Evolutionary conservation across 1,140 invertebrate genomes (phyloP), one percentile per base, ranked within the genome.

Genomic region (Penaeus vannamei): DNA sequence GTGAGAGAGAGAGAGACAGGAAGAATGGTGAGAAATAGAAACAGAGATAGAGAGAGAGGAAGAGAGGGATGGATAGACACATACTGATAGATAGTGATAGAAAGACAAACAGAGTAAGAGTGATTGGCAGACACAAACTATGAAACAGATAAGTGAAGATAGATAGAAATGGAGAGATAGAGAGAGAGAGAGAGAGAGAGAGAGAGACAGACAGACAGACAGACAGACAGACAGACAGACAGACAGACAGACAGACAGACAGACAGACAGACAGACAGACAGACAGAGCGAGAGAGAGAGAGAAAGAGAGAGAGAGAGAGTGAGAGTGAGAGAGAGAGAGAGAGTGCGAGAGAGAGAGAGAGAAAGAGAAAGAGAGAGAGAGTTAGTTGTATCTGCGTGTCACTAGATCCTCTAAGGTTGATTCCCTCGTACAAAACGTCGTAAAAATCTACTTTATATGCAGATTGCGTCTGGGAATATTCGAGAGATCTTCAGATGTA

Each of bases 161-260:
- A 72, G 17, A 26, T 7, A 23, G 14, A 72, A 0, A 29, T 26
- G 26, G n/a, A 72, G 0, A 26, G n/a, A 23, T 14, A 72, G 66
- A 72, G 23, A 72, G 66, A 66, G 14, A 66, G 64, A 66, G n/a
- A 72, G 69, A 72, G 19, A 72, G 69, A 72, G 69, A 72, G 69
- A 26, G n/a, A 72, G 69, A 72, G n/a, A 72, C 23, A 72, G 69
- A 72, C 23, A 72, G 69, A 72, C 23, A 72, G 69, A 72, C 23
- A 72, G 69, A 72, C 23, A 72, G 69, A 72, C 23, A n/a, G 69
- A 72, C 23, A 72, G 69, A 26, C 0, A 72, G 69, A 72, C 23
- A 72, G 69, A 72, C 23, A 72, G 69, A 72, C 23, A 72, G 69
- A 72, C 23, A n/a, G 69, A 72, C 23, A 72, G 69, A 26, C 0